Evolutionary conservation across 2,888 invertebrate species (phyloP), one percentile per base, ranked within the genome.

Genomic region (Seira ritae): DNA sequence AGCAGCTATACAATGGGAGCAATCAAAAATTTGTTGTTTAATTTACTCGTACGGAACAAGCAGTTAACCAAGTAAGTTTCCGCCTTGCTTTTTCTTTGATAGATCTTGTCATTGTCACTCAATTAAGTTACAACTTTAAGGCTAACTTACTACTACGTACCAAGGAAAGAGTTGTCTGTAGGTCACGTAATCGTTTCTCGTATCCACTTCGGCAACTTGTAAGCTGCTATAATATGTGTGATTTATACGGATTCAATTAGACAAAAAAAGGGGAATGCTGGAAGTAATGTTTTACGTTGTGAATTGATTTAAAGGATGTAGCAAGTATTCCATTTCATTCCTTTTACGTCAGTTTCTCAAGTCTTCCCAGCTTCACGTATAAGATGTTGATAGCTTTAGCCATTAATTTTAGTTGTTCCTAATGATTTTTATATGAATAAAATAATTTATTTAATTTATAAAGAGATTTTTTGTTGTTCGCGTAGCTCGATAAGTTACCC

Each of bases 21-120:
- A 81, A 81, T 70, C 60, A 74, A 50, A 70, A 55, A 31, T 67
- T 81, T 70, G 75, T 75, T 69, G 81, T 76, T 70, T 69, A 74
- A 31, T 31, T 73, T 69, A 65, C 69, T 80, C 19, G 80, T 68
- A 73, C 31, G 31, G 8, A 31, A 31, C 31, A 4, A 8, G 31
- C 31, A 31, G 8, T 4, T 31, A 31, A 31, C 31, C 31, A 31
- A 31, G 31, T 8, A 8, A 31, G 31, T 31, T 31, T 31, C 31
- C 8, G 31, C 31, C 2, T 31, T 31, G 31, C 31, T 31, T 31
- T 31, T 31, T 31, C 8, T 31, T 4, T 31, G 8, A 4, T 31
- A 31, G 31, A 31, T 31, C n/a, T n/a, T n/a, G n/a, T n/a, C n/a
- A n/a, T n/a, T n/a, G n/a, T n/a, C n/a, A n/a, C n/a, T n/a, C n/a